These are phyloP conservation scores for Pelusios castaneus DNA, from an alignment of 2,113 vertebrate species.

Conservation along the genomic window DNA sequence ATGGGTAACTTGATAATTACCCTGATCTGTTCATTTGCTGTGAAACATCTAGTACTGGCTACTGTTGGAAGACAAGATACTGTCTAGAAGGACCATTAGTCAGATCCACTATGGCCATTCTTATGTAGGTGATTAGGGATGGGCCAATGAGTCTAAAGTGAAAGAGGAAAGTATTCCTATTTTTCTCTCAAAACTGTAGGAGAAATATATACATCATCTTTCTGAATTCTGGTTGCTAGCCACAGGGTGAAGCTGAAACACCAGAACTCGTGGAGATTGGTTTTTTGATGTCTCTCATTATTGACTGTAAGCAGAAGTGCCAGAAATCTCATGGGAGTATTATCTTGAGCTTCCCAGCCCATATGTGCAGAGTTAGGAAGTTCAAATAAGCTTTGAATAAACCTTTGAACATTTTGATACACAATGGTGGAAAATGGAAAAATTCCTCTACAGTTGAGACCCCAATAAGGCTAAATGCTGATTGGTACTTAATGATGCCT, in stretches of 20 bases:
- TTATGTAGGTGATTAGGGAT: not conserved
- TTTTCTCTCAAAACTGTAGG: not conserved
- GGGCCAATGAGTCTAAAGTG: not conserved
- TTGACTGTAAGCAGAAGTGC: constrained; percentile 26
- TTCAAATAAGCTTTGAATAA: not conserved
- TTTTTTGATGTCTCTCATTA: not conserved
- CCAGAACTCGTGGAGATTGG: not conserved
- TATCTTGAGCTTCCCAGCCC: not conserved
- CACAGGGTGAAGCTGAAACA: not conserved
- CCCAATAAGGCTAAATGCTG: not conserved
- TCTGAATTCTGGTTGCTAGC: not conserved
- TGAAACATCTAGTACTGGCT: not conserved
- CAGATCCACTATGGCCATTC: not conserved
- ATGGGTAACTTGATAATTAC: too few relatives aligned
- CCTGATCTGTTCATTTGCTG: too few relatives aligned
- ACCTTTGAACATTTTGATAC: not conserved
- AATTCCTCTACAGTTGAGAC: accelerated
- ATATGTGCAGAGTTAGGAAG: not conserved
- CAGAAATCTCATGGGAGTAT: not conserved
- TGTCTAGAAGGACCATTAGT: not conserved
- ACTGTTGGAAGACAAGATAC: not conserved
- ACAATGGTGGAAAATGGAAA: not conserved
- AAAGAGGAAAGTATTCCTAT: not conserved
- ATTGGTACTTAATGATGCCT: accelerated
- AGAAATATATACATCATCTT: not conserved